A percentile compares a stretch with the other conserved stretches of the same genome.
These are phyloP conservation scores for Nansenia antarctica DNA, from an alignment of 2,113 vertebrate genomes.

Conservation along the genomic window DNA sequence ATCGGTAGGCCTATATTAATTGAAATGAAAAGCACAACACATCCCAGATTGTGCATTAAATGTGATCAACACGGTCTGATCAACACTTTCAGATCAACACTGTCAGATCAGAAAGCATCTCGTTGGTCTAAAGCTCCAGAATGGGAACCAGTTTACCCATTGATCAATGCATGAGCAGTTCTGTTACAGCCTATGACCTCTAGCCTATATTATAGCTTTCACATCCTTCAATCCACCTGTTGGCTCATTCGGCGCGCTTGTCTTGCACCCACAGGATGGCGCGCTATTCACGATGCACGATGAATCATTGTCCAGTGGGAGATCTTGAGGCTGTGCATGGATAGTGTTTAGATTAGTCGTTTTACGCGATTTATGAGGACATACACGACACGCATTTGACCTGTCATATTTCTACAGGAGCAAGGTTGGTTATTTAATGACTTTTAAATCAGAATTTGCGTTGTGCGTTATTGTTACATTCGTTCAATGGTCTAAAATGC, in stretches of 20 bases:
- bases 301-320: slow-evolving; percentile 28
- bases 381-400: not conserved
- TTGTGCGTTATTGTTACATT: not conserved
- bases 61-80: no score
- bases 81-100: no score
- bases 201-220: not conserved
- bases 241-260: slow-evolving; percentile 16
- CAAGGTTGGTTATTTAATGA: slow-evolving; percentile 49
- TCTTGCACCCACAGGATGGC: slow-evolving; percentile 55
- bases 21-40: no score
- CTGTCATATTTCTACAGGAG: slow-evolving; percentile 2
- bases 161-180: no score
- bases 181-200: no score
- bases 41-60: no score
- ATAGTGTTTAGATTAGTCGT: slow-evolving; percentile 25
- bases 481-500: slow-evolving; percentile 15
- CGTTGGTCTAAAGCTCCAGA: no score
- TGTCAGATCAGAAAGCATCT: no score
- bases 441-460: slow-evolving; percentile 1
- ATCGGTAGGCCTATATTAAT: no score
- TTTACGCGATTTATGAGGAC: slow-evolving; percentile 1
- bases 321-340: slow-evolving; percentile 47
- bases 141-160: no score
- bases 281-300: slow-evolving; percentile 21
- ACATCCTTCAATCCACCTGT: slow-evolving; percentile 53